A percentile compares a stretch with the other conserved stretches of the same genome.
phyloP scores from a whole-genome alignment of 2,888 invertebrate genomes.

The Candidula unifasciata region DNA sequence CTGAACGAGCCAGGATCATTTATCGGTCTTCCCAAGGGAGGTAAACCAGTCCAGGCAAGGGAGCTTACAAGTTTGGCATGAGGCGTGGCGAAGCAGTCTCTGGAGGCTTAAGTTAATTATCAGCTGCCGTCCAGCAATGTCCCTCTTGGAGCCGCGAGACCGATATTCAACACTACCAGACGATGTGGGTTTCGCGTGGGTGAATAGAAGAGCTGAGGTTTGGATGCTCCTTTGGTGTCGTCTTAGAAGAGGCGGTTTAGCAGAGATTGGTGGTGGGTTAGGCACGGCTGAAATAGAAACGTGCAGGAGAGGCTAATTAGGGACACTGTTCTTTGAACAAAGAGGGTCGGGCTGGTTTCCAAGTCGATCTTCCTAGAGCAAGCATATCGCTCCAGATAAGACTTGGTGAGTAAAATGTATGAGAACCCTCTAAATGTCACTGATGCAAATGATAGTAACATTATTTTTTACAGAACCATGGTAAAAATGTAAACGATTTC shows the following conservation, averaged over 20 bases:
- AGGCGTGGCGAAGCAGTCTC: conserved; percentile 30
- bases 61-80: conserved; percentile 13
- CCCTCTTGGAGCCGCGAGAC: conserved; percentile 8
- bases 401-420: too few relatives aligned
- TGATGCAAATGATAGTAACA: too few relatives aligned
- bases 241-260: background rate
- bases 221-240: conserved; percentile 23
- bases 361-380: too few relatives aligned
- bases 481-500: too few relatives aligned
- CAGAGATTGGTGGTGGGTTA: background rate
- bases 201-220: conserved; percentile 12
- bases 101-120: conserved; percentile 37
- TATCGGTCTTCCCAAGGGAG: conserved; percentile 35
- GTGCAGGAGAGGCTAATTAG: background rate
- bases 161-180: conserved; percentile 30
- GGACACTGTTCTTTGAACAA: conserved; percentile 9
- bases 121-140: conserved; percentile 18
- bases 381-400: too few relatives aligned
- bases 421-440: too few relatives aligned
- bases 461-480: too few relatives aligned
- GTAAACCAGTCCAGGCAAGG: conserved; percentile 44
- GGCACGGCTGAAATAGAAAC: background rate
- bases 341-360: too few relatives aligned
- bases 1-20: background rate
- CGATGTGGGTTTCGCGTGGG: background rate